A percentile compares a stretch with the other conserved stretches of the same genome.
These are phyloP conservation scores for Aix galericulata DNA, from an alignment of 2,113 vertebrate genomes.

Conservation along the genomic window DNA sequence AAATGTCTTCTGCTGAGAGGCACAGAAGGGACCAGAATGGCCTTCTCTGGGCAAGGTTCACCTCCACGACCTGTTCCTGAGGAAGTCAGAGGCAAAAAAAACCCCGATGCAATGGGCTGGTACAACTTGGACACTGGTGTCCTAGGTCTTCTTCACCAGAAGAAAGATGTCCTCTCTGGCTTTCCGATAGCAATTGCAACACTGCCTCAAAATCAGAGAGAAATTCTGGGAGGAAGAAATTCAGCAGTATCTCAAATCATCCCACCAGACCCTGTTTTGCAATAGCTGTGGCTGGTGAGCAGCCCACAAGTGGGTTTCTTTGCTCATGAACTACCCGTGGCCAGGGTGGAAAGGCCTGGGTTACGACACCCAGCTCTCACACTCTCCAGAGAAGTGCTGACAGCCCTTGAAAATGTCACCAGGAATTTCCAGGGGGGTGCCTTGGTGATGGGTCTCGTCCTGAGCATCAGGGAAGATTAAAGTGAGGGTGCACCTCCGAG, in stretches of 20 bases:
- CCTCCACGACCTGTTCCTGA: neutral
- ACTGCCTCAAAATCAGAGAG: neutral
- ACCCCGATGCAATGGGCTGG: neutral
- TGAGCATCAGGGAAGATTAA: neutral
- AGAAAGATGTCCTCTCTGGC: neutral
- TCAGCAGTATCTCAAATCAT: neutral
- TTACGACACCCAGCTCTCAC: neutral
- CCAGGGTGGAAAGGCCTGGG: neutral
- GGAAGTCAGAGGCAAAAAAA: neutral
- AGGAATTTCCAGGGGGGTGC: neutral
- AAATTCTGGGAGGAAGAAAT: neutral
- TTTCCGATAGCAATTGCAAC: neutral
- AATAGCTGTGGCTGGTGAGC: neutral
- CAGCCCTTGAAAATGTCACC: neutral
- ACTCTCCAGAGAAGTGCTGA: neutral
- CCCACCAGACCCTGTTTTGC: neutral
- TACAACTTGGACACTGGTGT: neutral
- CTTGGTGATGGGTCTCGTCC: neutral
- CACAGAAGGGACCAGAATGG: neutral
- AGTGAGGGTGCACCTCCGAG: neutral
- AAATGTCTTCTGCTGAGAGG: neutral
- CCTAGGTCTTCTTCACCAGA: neutral
- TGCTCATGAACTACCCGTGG: neutral
- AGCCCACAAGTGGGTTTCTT: neutral
- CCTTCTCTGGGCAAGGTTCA: neutral